Evolutionary conservation across 1,140 invertebrate species (phyloP).

Genomic region (Dreissena polymorpha): DNA sequence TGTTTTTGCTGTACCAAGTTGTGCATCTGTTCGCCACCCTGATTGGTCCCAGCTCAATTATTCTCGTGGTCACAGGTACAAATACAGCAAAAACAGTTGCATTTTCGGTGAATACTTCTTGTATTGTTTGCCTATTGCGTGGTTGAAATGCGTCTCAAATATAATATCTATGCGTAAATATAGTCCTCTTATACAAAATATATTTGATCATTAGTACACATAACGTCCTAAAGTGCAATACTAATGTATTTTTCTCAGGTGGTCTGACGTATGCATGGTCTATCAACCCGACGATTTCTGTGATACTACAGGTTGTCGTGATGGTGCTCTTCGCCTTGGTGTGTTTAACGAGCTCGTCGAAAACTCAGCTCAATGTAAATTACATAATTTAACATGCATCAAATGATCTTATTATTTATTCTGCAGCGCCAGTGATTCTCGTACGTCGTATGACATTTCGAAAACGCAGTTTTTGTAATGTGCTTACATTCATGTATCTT

Average conservation of each 20-base stretch:
- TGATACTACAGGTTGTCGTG: conserved; percentile 61
- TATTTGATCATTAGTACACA: no score
- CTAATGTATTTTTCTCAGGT: conserved; percentile 54
- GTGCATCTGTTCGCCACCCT: conserved; percentile 82
- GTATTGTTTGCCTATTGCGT: no score
- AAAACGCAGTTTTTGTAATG: no score
- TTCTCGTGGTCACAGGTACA: conserved; percentile 84
- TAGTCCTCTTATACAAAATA: no score
- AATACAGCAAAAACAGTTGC: no score
- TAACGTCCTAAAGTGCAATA: no score
- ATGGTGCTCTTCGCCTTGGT: conserved; percentile 55
- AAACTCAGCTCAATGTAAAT: conserved; percentile 66
- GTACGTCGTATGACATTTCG: no score
- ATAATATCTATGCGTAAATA: no score
- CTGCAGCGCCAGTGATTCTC: neutral
- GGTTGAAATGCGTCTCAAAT: no score
- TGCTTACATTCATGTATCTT: no score
- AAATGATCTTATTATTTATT: no score
- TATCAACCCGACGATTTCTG: conserved; percentile 33
- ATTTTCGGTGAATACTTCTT: no score
- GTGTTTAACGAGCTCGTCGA: conserved; percentile 62
- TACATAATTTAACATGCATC: neutral
- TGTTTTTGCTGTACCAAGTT: conserved; percentile 74
- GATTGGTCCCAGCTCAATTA: conserved; percentile 84
- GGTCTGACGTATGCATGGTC: conserved; percentile 68